Evolutionary conservation across 2,888 invertebrate species (phyloP), one percentile per base, ranked within the genome.

Genomic region (Invenusta paracnida): DNA sequence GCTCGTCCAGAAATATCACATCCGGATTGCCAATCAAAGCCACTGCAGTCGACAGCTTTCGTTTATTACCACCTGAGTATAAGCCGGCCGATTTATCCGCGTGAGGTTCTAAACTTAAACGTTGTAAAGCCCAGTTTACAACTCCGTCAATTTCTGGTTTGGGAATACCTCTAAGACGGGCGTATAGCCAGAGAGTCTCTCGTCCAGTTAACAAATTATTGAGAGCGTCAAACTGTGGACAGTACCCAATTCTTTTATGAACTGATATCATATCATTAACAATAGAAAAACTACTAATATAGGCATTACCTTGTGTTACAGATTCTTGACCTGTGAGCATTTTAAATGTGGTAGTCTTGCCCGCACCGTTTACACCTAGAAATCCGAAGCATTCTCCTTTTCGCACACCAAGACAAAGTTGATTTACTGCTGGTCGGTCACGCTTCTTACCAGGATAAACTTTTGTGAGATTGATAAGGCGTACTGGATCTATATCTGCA

Each of bases 151-250:
- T 90, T 85, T 91, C 89, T 27, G 89, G 88, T 11, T 88, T 88
- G n/a, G 90, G 90, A 25, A 95, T 93, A 0, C 96, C 96, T 0
- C 95, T 93, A 82, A 97, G 91, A 17, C 94, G 92, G 0, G 95
- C 94, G 92, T 95, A 94, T 83, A 95, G 92, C 85, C 91, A 92
- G 48, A 97, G 92, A 90, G 95, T 94, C 90, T 96, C 94, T 86
- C 93, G 92, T 0, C 95, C 94, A 23, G 95, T 95, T 89, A 96
- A 93, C 89, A 94, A 94, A 87, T 93, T 93, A 89, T 96, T 94
- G 66, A 96, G 92, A 0, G 95, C 95, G 91, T 95, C 94, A 91
- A 94, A 94, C 92, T 97, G 97, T 0, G 97, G 96, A 91, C 97
- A 97, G 91, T 97, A 97, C 27, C 96, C 96, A 90, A 96, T 94